Conservation (phyloP, 1,140 invertebrate species). For the Mercenaria mercenaria region DNA sequence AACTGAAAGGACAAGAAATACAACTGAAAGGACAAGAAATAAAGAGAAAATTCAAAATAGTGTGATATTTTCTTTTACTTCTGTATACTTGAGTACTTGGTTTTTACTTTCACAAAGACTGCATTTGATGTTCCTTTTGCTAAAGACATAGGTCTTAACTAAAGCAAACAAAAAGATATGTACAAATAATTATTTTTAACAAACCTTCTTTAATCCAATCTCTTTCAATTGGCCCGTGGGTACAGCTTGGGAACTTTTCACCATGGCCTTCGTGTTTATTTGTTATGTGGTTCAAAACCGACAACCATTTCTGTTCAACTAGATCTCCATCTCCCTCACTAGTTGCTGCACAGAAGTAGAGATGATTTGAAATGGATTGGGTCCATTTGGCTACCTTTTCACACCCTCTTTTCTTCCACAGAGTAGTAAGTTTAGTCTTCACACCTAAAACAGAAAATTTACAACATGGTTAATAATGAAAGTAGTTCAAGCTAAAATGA, state of each 20-base stretch:
- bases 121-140: too few species aligned
- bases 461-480: neutral
- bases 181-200: neutral
- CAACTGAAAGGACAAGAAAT: too few species aligned
- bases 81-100: too few species aligned
- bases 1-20: too few species aligned
- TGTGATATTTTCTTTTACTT: neutral
- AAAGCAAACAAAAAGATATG: too few species aligned
- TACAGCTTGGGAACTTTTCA: slow-evolving; percentile 40
- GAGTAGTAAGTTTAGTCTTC: too few species aligned
- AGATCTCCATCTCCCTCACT: slow-evolving; percentile 63
- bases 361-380: slow-evolving; percentile 42
- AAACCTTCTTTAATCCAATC: slow-evolving; percentile 63
- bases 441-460: slow-evolving; percentile 19
- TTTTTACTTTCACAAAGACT: too few species aligned
- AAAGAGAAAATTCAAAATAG: too few species aligned
- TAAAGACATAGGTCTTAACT: too few species aligned
- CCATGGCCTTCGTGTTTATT: slow-evolving; percentile 62
- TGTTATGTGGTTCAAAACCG: slow-evolving; percentile 56
- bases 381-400: slow-evolving; percentile 35
- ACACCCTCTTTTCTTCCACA: too few species aligned
- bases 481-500: neutral
- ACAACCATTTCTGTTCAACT: slow-evolving; percentile 66
- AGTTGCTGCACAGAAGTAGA: too few species aligned
- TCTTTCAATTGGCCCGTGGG: slow-evolving; percentile 53